Evolutionary conservation across 2,888 invertebrate species (phyloP), one percentile per base, ranked within the genome.

Genomic region (Teinopalpus imperialis): DNA sequence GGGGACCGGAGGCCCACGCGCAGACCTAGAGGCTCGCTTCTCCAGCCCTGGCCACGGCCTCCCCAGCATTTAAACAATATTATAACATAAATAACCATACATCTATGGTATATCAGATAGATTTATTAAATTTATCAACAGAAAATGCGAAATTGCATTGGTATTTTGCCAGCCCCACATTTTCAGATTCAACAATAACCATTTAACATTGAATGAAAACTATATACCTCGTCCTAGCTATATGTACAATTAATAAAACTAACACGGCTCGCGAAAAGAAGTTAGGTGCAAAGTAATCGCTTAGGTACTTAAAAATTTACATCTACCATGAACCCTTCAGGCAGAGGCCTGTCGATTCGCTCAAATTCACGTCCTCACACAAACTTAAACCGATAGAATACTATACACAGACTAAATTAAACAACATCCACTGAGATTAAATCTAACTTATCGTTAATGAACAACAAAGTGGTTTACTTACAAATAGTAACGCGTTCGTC

Each of bases 381-480:
- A 71, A 80, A 83, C 79, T 75, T 82, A 80, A 56, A 79, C 66
- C 72, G 73, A 79, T 66, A 80, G 69, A 82, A 83, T 83, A 82
- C 83, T 81, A 83, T 82, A 85, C 82, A 86, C 81, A 83, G 75
- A 86, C 79, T 81, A 80, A 78, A 77, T 70, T 72, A 78, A 69
- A 81, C 81, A 80, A 85, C 83, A 82, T 81, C 81, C 74, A 85
- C 77, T 81, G 82, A 86, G 77, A 83, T 85, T 87, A 85, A 80
- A 77, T 63, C 86, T 87, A 87, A 79, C 87, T 87, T 87, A 87
- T 74, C 80, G 75, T 79, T 87, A 86, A 86, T 87, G 87, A 87
- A 87, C 87, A 87, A 83, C 86, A 85, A 79, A 82, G 86, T 87
- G 87, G 87, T 85, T 83, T 86, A 85, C 78, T 77, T 79, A 81